Evolutionary conservation across 2,888 invertebrate genomes (phyloP), one percentile per base, ranked within the genome.

Genomic region (Dryadula phaetusa): DNA sequence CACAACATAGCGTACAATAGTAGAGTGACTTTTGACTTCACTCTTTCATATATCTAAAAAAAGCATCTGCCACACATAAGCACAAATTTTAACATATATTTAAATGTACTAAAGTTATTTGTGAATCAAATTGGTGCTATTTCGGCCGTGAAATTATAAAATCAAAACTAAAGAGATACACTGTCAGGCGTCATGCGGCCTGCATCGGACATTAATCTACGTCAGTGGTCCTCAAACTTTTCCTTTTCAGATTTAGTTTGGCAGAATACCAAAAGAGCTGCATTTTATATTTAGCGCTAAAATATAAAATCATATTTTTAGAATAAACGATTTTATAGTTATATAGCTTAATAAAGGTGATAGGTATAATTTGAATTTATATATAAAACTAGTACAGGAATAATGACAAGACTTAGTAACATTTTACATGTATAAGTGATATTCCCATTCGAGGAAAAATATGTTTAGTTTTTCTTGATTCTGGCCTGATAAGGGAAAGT

Each of bases 151-250:
- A 78, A 74, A 73, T 73, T 71, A 74, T 72, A 71, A 71, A 72
- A 75, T 70, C 70, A 72, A 70, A 75, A 71, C 71, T 79, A 75
- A 75, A 79, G 77, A 79, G 56, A 73, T 76, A 75, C 79, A 72
- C 76, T 77, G 78, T 82, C 80, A 78, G 74, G 80, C 64, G 64
- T 49, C 69, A 69, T 63, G 64, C 46, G 69, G 66, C 64, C 46
- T 53, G 64, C 65, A 62, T 69, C 71, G 54, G 62, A 67, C 69
- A 69, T 69, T 69, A 67, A 71, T 71, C 62, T 69, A 65, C 52
- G 64, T 65, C 60, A 66, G 61, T 40, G 61, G 16, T 10, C 18
- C 65, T 52, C 79, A 66, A 66, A 20, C 42, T 61, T 37, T 40
- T 28, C 37, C 40, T 60, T 18, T 28, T 28, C 16, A 49, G 28